These are phyloP conservation scores for Ctenopoma multispine DNA, from an alignment of 2,797 vertebrate species.

Conservation along the genomic window DNA sequence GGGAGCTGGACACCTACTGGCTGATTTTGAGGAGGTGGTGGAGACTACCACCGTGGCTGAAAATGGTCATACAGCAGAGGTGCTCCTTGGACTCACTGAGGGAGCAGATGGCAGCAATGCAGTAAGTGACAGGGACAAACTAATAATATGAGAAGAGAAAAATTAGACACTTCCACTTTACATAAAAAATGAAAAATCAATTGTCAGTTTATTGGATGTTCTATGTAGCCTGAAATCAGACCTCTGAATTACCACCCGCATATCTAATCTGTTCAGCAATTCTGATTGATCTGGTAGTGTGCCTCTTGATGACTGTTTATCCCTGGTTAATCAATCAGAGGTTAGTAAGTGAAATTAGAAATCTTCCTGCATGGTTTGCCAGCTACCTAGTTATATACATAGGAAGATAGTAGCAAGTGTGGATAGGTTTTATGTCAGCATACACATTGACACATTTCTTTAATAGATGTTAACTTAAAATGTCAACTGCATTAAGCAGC, in stretches of 20 bases:
- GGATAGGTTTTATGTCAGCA: background rate
- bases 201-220: background rate
- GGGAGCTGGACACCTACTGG: constrained; percentile 83
- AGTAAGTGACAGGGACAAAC: constrained; percentile 59
- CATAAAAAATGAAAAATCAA: background rate
- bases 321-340: background rate
- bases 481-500: no score
- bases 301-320: background rate
- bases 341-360: background rate
- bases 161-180: background rate
- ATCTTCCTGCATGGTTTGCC: no score
- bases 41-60: constrained; percentile 85
- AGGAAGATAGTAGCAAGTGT: background rate
- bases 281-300: background rate
- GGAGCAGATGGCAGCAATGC: constrained; percentile 63
- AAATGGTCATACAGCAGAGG: constrained; percentile 79
- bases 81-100: constrained; percentile 81
- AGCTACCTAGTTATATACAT: background rate
- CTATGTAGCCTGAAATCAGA: constrained; percentile 3
- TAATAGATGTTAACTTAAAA: no score
- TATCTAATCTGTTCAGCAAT: constrained; percentile 7
- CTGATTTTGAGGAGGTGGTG: constrained; percentile 88
- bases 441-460: no score
- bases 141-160: background rate
- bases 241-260: background rate